A percentile compares a stretch with the other conserved stretches of the same genome.
Evolutionary conservation across 2,888 invertebrate species (phyloP).

Genomic region (Baronia brevicornis): DNA sequence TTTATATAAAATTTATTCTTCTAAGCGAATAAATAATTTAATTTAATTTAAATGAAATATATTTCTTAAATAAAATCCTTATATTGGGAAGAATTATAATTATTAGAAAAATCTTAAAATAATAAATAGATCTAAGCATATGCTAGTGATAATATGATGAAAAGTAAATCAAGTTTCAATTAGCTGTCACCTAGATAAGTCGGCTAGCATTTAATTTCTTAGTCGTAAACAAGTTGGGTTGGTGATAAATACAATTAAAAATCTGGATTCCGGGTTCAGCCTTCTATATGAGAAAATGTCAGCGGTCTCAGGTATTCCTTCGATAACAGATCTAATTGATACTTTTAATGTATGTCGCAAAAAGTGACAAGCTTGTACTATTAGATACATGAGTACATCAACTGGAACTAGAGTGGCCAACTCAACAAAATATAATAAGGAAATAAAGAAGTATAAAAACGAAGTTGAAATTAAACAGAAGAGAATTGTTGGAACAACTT

Average conservation of each 20-base stretch:
- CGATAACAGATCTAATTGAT: slow-evolving; percentile 58
- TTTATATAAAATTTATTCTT: too few species aligned
- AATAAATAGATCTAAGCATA: too few species aligned
- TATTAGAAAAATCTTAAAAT: too few species aligned
- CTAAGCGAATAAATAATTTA: too few species aligned
- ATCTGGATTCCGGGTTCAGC: slow-evolving; percentile 64
- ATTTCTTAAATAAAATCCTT: too few species aligned
- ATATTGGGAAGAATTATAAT: too few species aligned
- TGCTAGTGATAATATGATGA: background rate
- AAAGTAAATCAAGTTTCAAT: background rate
- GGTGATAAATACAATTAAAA: slow-evolving; percentile 31
- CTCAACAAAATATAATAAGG: too few species aligned
- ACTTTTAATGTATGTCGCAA: slow-evolving; percentile 42
- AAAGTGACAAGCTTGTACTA: slow-evolving; percentile 40
- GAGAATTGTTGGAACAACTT: too few species aligned
- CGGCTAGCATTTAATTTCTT: slow-evolving; percentile 21
- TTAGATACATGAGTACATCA: slow-evolving; percentile 26
- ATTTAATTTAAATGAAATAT: too few species aligned
- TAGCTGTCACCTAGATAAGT: slow-evolving; percentile 5
- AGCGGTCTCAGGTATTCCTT: slow-evolving; percentile 46
- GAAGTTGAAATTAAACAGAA: too few species aligned
- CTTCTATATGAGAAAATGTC: slow-evolving; percentile 56
- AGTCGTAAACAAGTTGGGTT: slow-evolving; percentile 27
- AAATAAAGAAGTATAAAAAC: too few species aligned
- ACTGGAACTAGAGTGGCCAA: too few species aligned